phyloP scores from a whole-genome alignment of 37 sponge, comb jelly and placozoan species.

The Halichondria panicea region DNA sequence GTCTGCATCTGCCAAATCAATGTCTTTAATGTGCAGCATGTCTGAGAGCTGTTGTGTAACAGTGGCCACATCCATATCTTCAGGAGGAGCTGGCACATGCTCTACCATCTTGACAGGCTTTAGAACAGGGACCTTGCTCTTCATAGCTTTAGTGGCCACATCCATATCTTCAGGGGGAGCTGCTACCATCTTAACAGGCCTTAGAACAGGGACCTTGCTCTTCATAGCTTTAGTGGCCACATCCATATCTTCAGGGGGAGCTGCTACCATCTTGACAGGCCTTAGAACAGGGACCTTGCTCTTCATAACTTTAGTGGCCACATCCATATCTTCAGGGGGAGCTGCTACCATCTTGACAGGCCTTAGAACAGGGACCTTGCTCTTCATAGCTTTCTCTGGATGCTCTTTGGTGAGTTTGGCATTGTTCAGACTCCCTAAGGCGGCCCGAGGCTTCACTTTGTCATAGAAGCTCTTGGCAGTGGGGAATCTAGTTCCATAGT shows the following conservation, averaged over 20 bases:
- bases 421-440: conserved; percentile 34
- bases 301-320: not conserved
- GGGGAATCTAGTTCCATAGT: not conserved
- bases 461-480: conserved; percentile 24
- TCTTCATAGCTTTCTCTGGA: not conserved
- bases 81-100: too few species aligned
- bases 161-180: not conserved
- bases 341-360: not conserved
- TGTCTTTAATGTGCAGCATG: conserved; percentile 50
- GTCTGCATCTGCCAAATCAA: conserved; percentile 81
- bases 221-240: not conserved
- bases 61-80: conserved; percentile 43
- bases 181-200: not conserved
- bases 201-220: not conserved
- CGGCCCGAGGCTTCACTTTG: conserved; percentile 45
- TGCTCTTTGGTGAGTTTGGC: conserved; percentile 2
- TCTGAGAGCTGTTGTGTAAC: conserved; percentile 33
- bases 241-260: not conserved
- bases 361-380: not conserved
- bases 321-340: not conserved
- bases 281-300: not conserved
- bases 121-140: not conserved
- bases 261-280: not conserved
- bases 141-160: not conserved
- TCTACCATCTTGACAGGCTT: too few species aligned